Percentiles rank a stretch among this genome's conserved stretches.
These are phyloP conservation scores for Ageneiosus marmoratus DNA, from an alignment of 2,113 vertebrate species.

Conservation along the genomic window DNA sequence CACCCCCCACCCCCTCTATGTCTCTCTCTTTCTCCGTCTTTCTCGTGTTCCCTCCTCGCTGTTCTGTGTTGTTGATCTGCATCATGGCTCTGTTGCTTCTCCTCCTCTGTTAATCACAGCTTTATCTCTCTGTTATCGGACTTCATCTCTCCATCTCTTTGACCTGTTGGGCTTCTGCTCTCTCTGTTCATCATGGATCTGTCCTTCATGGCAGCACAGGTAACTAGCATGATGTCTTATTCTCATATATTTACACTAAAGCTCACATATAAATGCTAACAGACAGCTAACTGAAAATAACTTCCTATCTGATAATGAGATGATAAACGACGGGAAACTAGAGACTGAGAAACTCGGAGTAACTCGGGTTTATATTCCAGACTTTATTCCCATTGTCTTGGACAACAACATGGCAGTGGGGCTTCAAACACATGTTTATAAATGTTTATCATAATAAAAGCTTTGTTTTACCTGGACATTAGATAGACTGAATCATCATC, in stretches of 20 bases:
- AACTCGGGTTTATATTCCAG: neutral
- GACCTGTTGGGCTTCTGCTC: slow-evolving; percentile 1
- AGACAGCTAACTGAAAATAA: neutral
- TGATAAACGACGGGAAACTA: no score
- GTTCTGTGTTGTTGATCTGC: slow-evolving; percentile 16
- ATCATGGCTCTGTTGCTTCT: slow-evolving; percentile 19
- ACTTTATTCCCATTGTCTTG: neutral
- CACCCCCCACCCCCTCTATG: neutral
- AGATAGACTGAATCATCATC: no score
- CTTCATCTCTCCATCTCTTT: neutral
- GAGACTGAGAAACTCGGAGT: neutral
- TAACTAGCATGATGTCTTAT: neutral
- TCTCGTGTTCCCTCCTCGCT: neutral
- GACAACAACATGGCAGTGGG: neutral
- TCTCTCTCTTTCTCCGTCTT: neutral
- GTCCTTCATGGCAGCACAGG: slow-evolving; percentile 29
- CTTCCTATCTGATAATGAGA: neutral
- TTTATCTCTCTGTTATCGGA: neutral
- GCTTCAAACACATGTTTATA: neutral
- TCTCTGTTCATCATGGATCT: slow-evolving; percentile 32
- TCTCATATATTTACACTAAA: neutral
- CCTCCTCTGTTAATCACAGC: slow-evolving; percentile 6
- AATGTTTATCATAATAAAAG: no score
- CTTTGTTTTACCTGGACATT: no score
- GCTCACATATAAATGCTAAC: neutral